These are phyloP conservation scores for Tarsius wallacei DNA, from an alignment of 2,797 vertebrate genomes.

Conservation along the genomic window DNA sequence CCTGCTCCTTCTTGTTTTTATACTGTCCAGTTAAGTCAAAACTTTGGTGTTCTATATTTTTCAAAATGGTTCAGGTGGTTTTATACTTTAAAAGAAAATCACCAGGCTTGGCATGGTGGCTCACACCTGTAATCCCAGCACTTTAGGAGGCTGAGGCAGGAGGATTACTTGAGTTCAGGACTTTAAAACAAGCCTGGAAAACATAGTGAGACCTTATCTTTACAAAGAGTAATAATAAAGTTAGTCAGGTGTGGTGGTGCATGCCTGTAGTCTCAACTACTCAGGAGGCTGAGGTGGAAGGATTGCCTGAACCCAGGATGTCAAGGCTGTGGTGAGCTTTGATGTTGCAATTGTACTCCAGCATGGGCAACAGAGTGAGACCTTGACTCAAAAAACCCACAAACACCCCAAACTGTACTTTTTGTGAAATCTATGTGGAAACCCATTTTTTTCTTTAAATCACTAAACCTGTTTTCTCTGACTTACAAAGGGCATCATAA, in stretches of 20 bases:
- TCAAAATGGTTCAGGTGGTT: neutral
- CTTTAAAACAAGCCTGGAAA: too few species aligned
- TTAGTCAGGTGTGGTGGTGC: too few species aligned
- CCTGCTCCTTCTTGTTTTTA: neutral
- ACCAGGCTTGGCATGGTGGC: too few species aligned
- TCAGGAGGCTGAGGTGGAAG: too few species aligned
- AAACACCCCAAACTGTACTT: neutral
- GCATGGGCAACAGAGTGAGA: neutral
- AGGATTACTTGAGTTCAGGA: too few species aligned
- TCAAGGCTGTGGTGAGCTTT: neutral
- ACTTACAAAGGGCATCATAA: neutral
- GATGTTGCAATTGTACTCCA: neutral
- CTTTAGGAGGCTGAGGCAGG: too few species aligned
- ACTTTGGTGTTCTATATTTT: neutral
- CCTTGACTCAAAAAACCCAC: neutral
- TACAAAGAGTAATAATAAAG: too few species aligned
- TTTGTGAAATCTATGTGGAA: conserved; percentile 24
- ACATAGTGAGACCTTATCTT: too few species aligned
- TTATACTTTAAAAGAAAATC: neutral
- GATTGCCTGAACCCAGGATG: too few species aligned
- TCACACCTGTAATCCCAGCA: too few species aligned
- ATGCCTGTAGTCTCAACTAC: too few species aligned
- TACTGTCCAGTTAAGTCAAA: conserved; percentile 48
- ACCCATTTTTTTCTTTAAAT: conserved; percentile 50
- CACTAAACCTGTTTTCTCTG: neutral